These are phyloP conservation scores for Lymantria dispar DNA, from an alignment of 2,888 invertebrate genomes.

Conservation along the genomic window DNA sequence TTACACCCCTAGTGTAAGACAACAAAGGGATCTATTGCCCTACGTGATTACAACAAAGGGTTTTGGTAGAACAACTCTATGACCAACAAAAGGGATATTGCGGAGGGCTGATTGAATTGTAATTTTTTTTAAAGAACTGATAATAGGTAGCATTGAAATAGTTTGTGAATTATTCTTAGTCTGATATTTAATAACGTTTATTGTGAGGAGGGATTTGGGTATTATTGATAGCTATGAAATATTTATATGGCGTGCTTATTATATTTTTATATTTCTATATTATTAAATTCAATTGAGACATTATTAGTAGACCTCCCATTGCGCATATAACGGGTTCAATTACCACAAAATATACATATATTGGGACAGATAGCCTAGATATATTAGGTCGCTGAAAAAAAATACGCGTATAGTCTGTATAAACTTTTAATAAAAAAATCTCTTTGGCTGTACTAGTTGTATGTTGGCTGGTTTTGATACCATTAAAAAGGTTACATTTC, in stretches of 20 bases:
- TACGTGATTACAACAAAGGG: conserved; percentile 73
- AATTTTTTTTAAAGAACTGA: conserved; percentile 41
- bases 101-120: conserved; percentile 57
- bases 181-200: conserved; percentile 7
- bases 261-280: too few species aligned
- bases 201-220: background rate
- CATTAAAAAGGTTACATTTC: too few species aligned
- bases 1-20: conserved; percentile 35
- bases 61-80: conserved; percentile 47
- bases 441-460: too few species aligned
- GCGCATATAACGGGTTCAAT: too few species aligned
- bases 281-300: too few species aligned
- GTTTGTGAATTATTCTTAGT: conserved; percentile 5
- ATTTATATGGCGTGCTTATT: background rate
- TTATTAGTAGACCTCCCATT: too few species aligned
- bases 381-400: too few species aligned
- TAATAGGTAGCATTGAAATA: conserved; percentile 36
- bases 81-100: conserved; percentile 51
- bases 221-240: background rate
- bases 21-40: conserved; percentile 37
- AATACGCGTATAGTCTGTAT: too few species aligned
- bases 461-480: too few species aligned
- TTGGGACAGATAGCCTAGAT: too few species aligned
- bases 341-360: too few species aligned
- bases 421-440: too few species aligned